phyloP scores from a whole-genome alignment of 2,888 invertebrate species.

The Eupithecia vulgata region DNA sequence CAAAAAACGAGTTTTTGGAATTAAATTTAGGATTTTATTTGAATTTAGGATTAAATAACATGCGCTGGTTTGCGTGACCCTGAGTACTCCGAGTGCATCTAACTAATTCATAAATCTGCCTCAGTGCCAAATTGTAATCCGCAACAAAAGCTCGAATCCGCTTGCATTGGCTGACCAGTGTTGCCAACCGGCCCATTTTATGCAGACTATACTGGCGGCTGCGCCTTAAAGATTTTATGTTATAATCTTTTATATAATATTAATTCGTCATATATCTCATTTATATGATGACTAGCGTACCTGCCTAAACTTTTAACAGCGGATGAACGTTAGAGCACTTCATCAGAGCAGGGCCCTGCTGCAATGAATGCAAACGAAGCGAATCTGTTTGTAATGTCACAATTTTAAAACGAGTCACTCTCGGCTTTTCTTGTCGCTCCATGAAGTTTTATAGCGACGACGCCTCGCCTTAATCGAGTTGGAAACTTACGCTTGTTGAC shows the following conservation, averaged over 20 bases:
- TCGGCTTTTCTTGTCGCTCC: constrained; percentile 21
- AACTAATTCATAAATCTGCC: neutral
- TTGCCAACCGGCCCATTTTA: neutral
- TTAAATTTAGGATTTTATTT: too few species aligned
- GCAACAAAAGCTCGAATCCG: constrained; percentile 3
- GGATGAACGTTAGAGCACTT: neutral
- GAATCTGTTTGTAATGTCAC: constrained; percentile 21
- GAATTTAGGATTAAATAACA: too few species aligned
- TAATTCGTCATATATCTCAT: too few species aligned
- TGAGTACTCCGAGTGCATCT: constrained; percentile 2
- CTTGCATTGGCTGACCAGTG: constrained; percentile 19
- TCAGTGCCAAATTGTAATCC: constrained; percentile 19
- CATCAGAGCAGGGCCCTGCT: neutral
- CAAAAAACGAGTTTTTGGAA: too few species aligned
- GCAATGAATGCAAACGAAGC: constrained; percentile 16
- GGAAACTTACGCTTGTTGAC: constrained; percentile 31
- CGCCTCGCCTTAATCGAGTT: constrained; percentile 23
- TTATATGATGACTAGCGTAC: neutral
- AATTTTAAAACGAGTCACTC: constrained; percentile 22
- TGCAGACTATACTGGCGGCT: too few species aligned
- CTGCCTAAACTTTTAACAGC: neutral
- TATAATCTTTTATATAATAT: too few species aligned
- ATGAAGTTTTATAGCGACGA: constrained; percentile 30
- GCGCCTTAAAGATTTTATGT: too few species aligned
- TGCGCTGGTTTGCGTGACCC: neutral